These are phyloP conservation scores for Adelognathus sp. DNA, from an alignment of 2,888 invertebrate species.

Conservation along the genomic window DNA sequence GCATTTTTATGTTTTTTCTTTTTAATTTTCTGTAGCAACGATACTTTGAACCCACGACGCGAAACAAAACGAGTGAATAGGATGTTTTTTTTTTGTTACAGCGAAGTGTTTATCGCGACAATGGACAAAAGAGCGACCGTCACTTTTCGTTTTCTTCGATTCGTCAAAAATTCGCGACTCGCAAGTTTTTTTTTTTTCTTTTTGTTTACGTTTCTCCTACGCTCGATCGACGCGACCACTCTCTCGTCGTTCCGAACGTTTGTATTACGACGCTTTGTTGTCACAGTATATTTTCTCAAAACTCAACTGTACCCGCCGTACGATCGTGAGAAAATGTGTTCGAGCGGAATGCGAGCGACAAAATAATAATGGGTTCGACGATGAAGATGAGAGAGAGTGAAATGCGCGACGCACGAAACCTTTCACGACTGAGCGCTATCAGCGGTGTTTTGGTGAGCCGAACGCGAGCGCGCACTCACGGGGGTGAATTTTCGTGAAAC, in stretches of 20 bases:
- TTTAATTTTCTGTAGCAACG: background rate
- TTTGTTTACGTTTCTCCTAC: background rate
- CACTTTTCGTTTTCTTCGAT: too few relatives aligned
- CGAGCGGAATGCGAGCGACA: background rate
- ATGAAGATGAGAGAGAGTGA: constrained; percentile 34
- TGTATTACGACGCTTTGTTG: background rate
- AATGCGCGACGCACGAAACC: constrained; percentile 45
- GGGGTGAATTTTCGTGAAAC: constrained; percentile 41
- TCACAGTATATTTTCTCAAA: background rate
- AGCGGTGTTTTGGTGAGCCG: constrained; percentile 34
- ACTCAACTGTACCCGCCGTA: background rate
- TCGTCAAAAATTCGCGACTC: background rate
- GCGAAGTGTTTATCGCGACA: too few relatives aligned
- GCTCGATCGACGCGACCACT: background rate
- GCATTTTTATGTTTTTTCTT: constrained; percentile 65
- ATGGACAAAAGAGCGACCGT: background rate
- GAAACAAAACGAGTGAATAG: too few relatives aligned
- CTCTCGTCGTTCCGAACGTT: background rate
- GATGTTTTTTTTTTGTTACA: too few relatives aligned
- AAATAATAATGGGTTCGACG: constrained; percentile 33
- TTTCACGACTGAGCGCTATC: constrained; percentile 42
- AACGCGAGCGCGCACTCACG: constrained; percentile 15
- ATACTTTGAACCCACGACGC: too few relatives aligned
- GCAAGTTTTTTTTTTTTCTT: background rate
- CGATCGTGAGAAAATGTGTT: background rate